Conservation (phyloP, 2,113 vertebrate genomes). For the Lamprotornis superbus region DNA sequence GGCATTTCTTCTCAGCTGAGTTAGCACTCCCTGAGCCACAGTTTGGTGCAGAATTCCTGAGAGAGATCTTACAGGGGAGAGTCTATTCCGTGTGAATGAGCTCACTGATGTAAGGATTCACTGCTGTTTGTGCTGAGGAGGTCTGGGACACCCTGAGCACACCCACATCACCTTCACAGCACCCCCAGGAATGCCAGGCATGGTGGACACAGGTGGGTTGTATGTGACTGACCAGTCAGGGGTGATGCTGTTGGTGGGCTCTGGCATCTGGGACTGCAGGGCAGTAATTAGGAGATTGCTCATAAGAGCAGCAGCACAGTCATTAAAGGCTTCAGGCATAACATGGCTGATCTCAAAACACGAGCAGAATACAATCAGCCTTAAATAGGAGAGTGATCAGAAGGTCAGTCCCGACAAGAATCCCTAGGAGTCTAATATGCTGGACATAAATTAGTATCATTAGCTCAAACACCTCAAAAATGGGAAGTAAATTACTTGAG, state of each 20-base stretch:
- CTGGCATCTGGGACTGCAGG: not conserved
- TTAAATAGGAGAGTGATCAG: constrained; percentile 14
- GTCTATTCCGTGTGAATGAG: not conserved
- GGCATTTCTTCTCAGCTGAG: not conserved
- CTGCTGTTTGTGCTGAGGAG: not conserved
- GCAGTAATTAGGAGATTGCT: not conserved
- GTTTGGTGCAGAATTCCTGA: not conserved
- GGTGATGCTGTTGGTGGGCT: not conserved
- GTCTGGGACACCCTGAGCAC: not conserved
- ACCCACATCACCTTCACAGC: not conserved
- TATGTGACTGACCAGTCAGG: rapidly evolving
- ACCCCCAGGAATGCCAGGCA: not conserved
- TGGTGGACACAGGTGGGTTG: rapidly evolving
- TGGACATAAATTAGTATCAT: constrained; percentile 40
- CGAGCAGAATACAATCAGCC: not conserved
- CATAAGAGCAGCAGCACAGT: not conserved
- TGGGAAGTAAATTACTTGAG: constrained; percentile 42
- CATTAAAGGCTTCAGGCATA: not conserved
- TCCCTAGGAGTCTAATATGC: constrained; percentile 1
- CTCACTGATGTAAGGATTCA: not conserved
- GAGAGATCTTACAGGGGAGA: not conserved
- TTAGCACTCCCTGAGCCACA: not conserved
- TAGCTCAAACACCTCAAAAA: constrained; percentile 34
- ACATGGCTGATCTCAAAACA: not conserved
- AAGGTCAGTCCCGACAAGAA: not conserved